Evolutionary conservation across 1,140 invertebrate species (phyloP), one percentile per base, ranked within the genome.

Genomic region (Cecropterus lyciades): DNA sequence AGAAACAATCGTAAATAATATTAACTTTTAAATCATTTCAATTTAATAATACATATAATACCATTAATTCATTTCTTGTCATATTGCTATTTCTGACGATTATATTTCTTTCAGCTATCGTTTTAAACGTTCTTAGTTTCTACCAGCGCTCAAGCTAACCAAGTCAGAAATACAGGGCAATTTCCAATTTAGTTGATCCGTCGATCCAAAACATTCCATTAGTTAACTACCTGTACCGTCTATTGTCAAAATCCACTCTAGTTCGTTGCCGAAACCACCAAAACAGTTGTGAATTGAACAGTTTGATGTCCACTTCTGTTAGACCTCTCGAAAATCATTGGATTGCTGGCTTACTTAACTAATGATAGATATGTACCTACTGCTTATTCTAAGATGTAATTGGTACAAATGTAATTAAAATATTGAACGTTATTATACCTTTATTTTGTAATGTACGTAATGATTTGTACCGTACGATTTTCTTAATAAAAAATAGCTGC

Each of bases 221-320:
- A 90, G 77, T 82, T 84, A 88, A 83, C 81, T 82, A 76, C 70
- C 48, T 56, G 52, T 55, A 43, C 37, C 15, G 63, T 27, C 75
- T 73, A 85, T 86, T 87, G 87, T 87, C 85, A 85, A 88, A 90
- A 87, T 77, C 79, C 80, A 88, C 79, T 87, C 80, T 72, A 84
- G 71, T 77, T 73, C 59, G 68, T 73, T 76, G 73, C 65, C 80
- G 67, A 79, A 79, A 80, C 82, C 77, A 73, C 76, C 75, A 79
- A 80, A 87, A 82, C 82, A 77, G 79, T 81, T 82, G 72, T 74
- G 79, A 80, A 79, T 82, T 82, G 72, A 77, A 74, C 70, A 69
- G 65, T 67, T 65, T 69, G 62, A 68, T 46, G 70, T 62, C 85
- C 84, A 85, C 56, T 57, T 57, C 37, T 60, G 40, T 53, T 60